These are phyloP conservation scores for Temnothorax longispinosus DNA, from an alignment of 1,140 invertebrate genomes.

Conservation along the genomic window DNA sequence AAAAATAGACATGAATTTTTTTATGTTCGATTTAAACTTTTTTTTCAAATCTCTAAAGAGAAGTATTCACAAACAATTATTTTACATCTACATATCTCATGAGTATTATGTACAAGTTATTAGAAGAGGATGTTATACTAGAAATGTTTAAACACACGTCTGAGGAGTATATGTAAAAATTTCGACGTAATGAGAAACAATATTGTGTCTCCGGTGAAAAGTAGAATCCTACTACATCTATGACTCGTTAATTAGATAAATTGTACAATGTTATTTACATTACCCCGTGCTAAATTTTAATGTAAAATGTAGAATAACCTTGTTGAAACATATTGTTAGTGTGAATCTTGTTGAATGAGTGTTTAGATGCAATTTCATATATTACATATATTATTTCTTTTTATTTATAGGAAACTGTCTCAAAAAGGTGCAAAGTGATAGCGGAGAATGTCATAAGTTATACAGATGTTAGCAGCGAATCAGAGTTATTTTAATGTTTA, in stretches of 20 bases:
- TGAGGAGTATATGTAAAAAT: constrained; percentile 15
- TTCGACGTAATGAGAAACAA: neutral
- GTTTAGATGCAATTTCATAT: constrained; percentile 39
- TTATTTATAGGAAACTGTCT: constrained; percentile 33
- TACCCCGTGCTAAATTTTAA: constrained; percentile 45
- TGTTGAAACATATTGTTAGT: constrained; percentile 52
- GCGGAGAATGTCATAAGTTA: constrained; percentile 21
- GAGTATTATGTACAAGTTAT: constrained; percentile 24
- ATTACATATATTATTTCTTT: constrained; percentile 39
- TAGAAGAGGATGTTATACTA: neutral
- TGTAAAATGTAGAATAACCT: constrained; percentile 49
- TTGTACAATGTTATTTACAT: constrained; percentile 51
- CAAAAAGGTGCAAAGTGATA: constrained; percentile 33
- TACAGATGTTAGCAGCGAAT: constrained; percentile 20
- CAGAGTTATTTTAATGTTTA: constrained; percentile 1
- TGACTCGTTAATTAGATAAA: constrained; percentile 43
- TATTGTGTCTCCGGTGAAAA: neutral
- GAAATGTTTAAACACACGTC: neutral
- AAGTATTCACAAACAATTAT: constrained; percentile 20
- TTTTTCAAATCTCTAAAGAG: constrained; percentile 1
- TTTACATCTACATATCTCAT: constrained; percentile 30
- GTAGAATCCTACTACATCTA: constrained; percentile 15
- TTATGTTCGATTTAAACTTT: constrained; percentile 28
- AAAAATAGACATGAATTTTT: neutral
- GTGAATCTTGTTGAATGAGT: constrained; percentile 55